Base-by-base conservation (phyloP, 2,888 invertebrate species). In the Melieria picta region DNA sequence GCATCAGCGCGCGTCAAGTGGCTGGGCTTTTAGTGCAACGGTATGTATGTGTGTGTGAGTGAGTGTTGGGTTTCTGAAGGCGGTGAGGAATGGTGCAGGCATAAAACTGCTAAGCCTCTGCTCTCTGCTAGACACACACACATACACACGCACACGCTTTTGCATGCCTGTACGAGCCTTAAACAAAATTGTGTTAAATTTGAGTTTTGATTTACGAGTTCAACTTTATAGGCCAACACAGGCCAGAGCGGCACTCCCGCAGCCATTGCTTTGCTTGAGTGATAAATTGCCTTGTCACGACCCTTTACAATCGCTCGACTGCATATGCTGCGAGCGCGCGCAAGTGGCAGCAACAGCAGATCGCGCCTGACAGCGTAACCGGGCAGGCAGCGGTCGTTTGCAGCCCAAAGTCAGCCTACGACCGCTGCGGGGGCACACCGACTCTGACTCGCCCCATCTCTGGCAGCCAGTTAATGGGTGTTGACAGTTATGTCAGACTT, bases 261-360 rank as follows among this genome's bases (percentile, higher is more conserved):
- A 42, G 58, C 9, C 58, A 60, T 62, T 68, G 60, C 57, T 65
- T 64, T 72, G 64, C 72, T 75, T 77, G 77, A 81, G 84, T 83
- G 84, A 83, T 83, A 84, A 83, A 83, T 83, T 84, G 84, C 82
- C 80, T 80, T 83, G 83, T 83, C 83, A 83, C 78, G 80, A 75
- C 66, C 74, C 73, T 76, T 74, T 72, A 74, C 74, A 76, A 75
- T 76, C 76, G 72, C 62, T 69, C 69, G 71, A 72, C 74, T 75
- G 73, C 70, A 67, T 70, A 68, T 63, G 58, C 71, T 66, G 61
- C 42, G 50, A 45, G 65, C 48, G 63, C 45, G 62, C 42, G 46
- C 10, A 43, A 46, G 57, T 56, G 62, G 62, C 65, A 46, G 57
- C 30, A 50, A 10, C 42, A 48, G 4, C 11, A 13, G 5, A 9